phyloP scores from a whole-genome alignment of 2,888 invertebrate species.

The Buathra laborator region DNA sequence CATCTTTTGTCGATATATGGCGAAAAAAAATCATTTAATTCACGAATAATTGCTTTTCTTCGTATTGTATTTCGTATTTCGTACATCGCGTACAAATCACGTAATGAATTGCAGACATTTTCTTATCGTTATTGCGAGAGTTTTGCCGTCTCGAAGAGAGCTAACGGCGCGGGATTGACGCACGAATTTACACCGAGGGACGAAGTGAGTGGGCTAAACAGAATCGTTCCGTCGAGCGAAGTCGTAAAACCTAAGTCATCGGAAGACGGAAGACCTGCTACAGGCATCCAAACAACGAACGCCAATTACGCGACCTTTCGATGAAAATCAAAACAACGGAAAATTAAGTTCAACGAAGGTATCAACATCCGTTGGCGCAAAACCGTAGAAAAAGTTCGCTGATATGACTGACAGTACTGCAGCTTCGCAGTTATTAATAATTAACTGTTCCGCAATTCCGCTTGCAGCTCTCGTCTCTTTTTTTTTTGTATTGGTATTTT shows the following conservation, averaged over 20 bases:
- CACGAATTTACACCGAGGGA: constrained; percentile 5
- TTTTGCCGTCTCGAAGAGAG: background rate
- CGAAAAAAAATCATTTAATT: background rate
- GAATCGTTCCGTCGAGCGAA: constrained; percentile 38
- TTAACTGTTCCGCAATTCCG: too few relatives aligned
- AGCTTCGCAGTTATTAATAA: too few relatives aligned
- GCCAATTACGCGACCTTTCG: constrained; percentile 43
- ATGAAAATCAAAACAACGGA: constrained; percentile 9
- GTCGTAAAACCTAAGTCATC: constrained; percentile 76
- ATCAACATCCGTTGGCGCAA: background rate
- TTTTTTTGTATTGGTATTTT: too few relatives aligned
- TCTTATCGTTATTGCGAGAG: background rate
- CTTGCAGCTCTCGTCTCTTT: too few relatives aligned
- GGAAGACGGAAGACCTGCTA: constrained; percentile 62
- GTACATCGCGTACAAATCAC: background rate
- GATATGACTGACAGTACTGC: too few relatives aligned
- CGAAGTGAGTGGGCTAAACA: constrained; percentile 4
- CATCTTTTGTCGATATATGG: too few relatives aligned
- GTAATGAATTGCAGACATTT: background rate
- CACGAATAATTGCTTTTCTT: background rate
- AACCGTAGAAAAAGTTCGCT: too few relatives aligned
- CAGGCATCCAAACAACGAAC: constrained; percentile 12
- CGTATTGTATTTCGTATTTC: background rate
- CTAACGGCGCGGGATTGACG: background rate
- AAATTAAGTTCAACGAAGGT: background rate